Conservation (phyloP, 2,113 vertebrate genomes). For the Microtus richardsoni region DNA sequence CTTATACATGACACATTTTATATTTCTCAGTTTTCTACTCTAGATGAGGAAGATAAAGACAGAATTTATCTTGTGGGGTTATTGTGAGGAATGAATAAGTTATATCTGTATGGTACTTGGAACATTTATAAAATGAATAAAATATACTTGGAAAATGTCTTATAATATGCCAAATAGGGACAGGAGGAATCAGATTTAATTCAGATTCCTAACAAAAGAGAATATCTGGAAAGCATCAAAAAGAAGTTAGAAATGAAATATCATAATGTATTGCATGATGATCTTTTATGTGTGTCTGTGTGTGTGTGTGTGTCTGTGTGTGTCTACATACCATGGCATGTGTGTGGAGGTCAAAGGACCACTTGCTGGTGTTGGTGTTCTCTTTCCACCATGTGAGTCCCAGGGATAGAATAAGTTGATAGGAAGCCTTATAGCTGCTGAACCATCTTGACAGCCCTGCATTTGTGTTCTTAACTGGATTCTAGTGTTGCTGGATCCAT, state of each 20-base stretch:
- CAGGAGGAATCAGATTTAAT: not conserved
- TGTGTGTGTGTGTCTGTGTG: not conserved
- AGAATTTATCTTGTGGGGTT: not conserved
- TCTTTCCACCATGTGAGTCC: not conserved
- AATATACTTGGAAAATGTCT: not conserved
- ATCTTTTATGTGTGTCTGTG: not conserved
- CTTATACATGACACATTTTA: not conserved
- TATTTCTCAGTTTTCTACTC: not conserved
- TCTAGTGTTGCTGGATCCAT: not conserved
- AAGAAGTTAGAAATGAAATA: not conserved
- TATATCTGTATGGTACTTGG: not conserved
- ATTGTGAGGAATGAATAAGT: conserved; percentile 42
- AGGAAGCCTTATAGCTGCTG: not conserved
- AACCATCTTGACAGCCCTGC: not conserved
- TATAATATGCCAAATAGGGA: not conserved
- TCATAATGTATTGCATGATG: not conserved
- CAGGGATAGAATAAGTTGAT: no score
- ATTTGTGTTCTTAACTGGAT: not conserved
- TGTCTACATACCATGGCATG: not conserved
- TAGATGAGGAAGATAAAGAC: not conserved
- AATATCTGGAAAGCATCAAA: conserved; percentile 13
- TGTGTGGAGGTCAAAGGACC: not conserved
- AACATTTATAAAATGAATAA: not conserved
- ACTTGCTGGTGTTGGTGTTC: not conserved
- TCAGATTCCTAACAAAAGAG: conserved; percentile 22